These are phyloP conservation scores for Steinernema scapterisci DNA, from an alignment of 2,888 invertebrate genomes.

Conservation along the genomic window DNA sequence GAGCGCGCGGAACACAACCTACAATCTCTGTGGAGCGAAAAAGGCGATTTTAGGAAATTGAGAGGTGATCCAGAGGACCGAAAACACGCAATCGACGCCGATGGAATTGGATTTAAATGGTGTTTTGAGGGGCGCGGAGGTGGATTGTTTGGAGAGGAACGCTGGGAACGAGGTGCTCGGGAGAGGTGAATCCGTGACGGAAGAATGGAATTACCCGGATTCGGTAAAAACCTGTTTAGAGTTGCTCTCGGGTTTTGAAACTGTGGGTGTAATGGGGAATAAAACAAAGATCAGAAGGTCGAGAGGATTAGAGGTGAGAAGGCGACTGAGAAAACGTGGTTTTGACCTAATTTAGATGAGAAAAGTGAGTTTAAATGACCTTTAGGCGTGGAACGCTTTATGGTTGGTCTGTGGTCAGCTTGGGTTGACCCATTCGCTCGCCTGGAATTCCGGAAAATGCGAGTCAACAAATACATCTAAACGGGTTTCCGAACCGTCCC, in stretches of 20 bases:
- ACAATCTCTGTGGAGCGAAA: not conserved
- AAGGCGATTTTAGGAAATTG: not conserved
- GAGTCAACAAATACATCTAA: too few relatives aligned
- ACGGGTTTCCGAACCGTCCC: too few relatives aligned
- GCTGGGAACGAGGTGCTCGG: too few relatives aligned
- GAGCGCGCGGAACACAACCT: slow-evolving; percentile 13
- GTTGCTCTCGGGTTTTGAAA: not conserved
- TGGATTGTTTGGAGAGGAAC: too few relatives aligned
- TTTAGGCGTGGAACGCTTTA: too few relatives aligned
- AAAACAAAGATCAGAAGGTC: not conserved
- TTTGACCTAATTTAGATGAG: too few relatives aligned
- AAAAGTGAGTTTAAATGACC: too few relatives aligned
- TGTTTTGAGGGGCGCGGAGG: not conserved
- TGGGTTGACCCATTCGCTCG: too few relatives aligned
- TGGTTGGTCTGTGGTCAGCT: too few relatives aligned
- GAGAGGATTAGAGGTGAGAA: too few relatives aligned
- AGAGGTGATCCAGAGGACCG: not conserved
- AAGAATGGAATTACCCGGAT: not conserved
- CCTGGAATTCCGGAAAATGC: too few relatives aligned
- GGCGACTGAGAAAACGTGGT: too few relatives aligned
- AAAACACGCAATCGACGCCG: not conserved
- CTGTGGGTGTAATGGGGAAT: not conserved
- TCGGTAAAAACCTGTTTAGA: not conserved
- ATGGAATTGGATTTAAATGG: slow-evolving; percentile 7
- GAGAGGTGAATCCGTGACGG: not conserved